Base-by-base conservation (phyloP, 2,888 invertebrate genomes). In the Falcaria lacertinaria region DNA sequence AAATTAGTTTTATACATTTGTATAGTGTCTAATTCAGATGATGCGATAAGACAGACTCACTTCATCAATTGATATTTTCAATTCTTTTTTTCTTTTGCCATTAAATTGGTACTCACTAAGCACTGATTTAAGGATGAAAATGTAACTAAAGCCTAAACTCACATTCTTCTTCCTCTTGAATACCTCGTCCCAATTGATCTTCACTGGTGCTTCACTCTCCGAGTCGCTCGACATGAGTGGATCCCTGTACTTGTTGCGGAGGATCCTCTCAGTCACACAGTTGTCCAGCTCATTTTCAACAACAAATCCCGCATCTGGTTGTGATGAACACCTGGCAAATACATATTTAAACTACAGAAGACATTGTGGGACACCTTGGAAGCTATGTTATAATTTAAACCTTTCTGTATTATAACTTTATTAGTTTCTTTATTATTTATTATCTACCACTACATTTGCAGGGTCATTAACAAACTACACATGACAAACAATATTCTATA, bases 191-290 rank as follows among this genome's bases (percentile, higher is more conserved):
- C 86, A 87, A 45, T 86, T 50, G 14, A 85, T 73, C n/a, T 42
- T 50, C 8, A 45, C 47, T 7, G 59, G 51, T 0, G 43, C 47
- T 1, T 65, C 77, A 40, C 74, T 74, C 0, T 81, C 83, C 0
- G 77, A 74, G 1, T 81, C 81, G 41, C 79, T 80, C 4, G 77
- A 75, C 2, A 72, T 43, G 8, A 78, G 37, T 0, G 88, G 87
- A 39, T 86, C 74, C 33, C 43, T 49, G 47, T 81, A 87, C 39
- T 64, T 73, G 42, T 84, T 81, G 1, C 66, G 54, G 0, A 88
- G 54, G 7, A 88, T 80, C 33, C 60, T 77, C 42, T 83, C 79
- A 0, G 74, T 81, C 0, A 69, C 77, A 48, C 76, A 76, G 33
- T 78, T 74, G 33, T 79, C 73, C 1, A 88, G 37, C 16, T 77